phyloP scores from a whole-genome alignment of 64 coral and sea anemone genomes.

The Trachythela sp. region DNA sequence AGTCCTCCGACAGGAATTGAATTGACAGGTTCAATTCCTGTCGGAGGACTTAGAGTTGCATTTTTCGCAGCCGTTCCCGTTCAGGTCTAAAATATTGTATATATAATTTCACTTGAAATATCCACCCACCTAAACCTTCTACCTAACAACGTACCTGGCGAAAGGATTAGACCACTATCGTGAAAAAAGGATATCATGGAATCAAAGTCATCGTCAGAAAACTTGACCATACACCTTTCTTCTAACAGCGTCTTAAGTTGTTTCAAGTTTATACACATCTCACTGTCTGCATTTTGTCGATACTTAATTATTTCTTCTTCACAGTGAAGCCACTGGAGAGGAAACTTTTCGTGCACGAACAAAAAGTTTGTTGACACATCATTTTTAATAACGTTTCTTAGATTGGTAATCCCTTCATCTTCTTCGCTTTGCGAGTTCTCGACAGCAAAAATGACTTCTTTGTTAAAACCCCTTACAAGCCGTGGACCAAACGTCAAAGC shows the following conservation, averaged over 20 bases:
- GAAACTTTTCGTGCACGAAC: constrained; percentile 45
- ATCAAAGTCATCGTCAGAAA: constrained; percentile 44
- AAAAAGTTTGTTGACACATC: constrained; percentile 35
- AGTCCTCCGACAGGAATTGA: too few relatives aligned
- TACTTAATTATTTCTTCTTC: constrained; percentile 60
- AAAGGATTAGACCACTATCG: constrained; percentile 62
- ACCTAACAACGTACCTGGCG: constrained; percentile 24
- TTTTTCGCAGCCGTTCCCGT: too few relatives aligned
- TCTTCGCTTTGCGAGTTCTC: constrained; percentile 52
- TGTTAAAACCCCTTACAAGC: constrained; percentile 34
- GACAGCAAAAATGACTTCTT: constrained; percentile 46
- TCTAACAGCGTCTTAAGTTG: constrained; percentile 26
- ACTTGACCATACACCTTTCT: background rate
- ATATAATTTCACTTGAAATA: too few relatives aligned
- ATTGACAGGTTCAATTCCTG: too few relatives aligned
- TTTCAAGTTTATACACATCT: background rate
- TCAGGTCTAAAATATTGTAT: too few relatives aligned
- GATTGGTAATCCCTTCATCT: constrained; percentile 18
- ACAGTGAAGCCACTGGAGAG: constrained; percentile 61
- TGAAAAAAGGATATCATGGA: constrained; percentile 72
- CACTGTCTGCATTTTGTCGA: background rate
- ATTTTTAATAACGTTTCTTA: constrained; percentile 49
- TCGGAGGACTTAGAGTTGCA: too few relatives aligned
- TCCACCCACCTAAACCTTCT: too few relatives aligned
- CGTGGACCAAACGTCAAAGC: constrained; percentile 41